A percentile compares a stretch with the other conserved stretches of the same genome.
phyloP scores from a whole-genome alignment of 2,113 vertebrate genomes.

The Proteles cristata region DNA sequence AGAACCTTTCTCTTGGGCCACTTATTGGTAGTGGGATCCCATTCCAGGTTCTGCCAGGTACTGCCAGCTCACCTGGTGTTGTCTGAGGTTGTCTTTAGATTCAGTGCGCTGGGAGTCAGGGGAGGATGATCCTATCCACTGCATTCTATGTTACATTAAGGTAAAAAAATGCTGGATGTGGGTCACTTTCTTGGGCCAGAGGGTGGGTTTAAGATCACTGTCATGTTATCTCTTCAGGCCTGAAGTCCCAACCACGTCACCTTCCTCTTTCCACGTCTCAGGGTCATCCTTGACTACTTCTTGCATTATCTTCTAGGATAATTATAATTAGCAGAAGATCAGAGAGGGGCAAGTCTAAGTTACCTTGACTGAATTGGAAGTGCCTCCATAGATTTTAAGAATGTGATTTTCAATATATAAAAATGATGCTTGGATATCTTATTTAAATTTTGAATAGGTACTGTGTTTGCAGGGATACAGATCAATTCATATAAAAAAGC shows the following conservation, averaged over 20 bases:
- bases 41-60: neutral
- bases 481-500: neutral
- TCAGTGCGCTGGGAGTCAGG: rapidly evolving
- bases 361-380: neutral
- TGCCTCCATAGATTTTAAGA: neutral
- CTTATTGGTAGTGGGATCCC: too few relatives aligned
- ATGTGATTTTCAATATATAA: neutral
- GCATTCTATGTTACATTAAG: neutral
- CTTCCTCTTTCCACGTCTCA: neutral
- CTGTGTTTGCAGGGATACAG: neutral
- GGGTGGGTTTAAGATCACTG: rapidly evolving
- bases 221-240: neutral
- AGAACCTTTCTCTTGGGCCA: neutral
- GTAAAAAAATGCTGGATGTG: neutral
- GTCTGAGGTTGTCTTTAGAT: neutral
- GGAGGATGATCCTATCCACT: neutral
- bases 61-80: neutral
- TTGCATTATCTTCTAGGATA: neutral
- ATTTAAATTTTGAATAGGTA: neutral
- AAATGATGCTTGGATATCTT: neutral
- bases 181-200: neutral
- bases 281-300: neutral
- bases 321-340: neutral
- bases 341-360: neutral
- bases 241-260: neutral